Evolutionary conservation across 2,113 vertebrate genomes (phyloP).

Genomic region (Petaurus breviceps): DNA sequence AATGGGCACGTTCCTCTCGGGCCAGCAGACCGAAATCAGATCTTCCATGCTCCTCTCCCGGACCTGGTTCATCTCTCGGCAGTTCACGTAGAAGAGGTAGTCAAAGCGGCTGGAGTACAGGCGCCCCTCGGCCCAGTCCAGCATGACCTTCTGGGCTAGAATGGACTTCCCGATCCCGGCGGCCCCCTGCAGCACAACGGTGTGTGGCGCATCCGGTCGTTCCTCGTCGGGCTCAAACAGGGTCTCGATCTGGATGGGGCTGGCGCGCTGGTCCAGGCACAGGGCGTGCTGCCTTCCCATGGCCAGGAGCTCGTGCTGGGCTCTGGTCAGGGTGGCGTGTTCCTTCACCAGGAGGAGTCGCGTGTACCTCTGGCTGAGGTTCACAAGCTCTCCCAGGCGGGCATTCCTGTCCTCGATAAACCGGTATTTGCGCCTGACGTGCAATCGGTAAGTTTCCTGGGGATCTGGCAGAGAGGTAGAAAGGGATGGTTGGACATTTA

Average conservation of each 20-base stretch:
- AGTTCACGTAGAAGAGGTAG: constrained; percentile 77
- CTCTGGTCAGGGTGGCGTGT: not conserved
- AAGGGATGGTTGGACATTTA: not conserved
- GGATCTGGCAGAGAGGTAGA: not conserved
- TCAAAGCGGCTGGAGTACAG: constrained; percentile 80
- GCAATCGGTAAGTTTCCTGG: constrained; percentile 41
- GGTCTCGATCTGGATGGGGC: constrained; percentile 22
- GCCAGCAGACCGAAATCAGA: constrained; percentile 64
- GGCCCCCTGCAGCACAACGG: constrained; percentile 83
- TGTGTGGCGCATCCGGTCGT: constrained; percentile 65
- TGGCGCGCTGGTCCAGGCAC: constrained; percentile 10
- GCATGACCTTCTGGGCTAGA: constrained; percentile 82
- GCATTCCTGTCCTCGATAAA: constrained; percentile 70
- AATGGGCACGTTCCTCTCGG: not conserved
- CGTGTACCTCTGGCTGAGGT: constrained; percentile 64
- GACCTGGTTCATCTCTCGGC: constrained; percentile 63
- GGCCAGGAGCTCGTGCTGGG: constrained; percentile 49
- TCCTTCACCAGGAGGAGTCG: constrained; percentile 63
- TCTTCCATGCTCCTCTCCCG: constrained; percentile 38
- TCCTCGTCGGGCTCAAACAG: constrained; percentile 62
- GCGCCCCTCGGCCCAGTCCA: constrained; percentile 85
- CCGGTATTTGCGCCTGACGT: constrained; percentile 40
- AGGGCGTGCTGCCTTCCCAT: not conserved
- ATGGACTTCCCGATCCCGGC: constrained; percentile 87
- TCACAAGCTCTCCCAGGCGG: not conserved